Conservation (phyloP, 2,888 invertebrate species). For the Cantharis rufa region DNA sequence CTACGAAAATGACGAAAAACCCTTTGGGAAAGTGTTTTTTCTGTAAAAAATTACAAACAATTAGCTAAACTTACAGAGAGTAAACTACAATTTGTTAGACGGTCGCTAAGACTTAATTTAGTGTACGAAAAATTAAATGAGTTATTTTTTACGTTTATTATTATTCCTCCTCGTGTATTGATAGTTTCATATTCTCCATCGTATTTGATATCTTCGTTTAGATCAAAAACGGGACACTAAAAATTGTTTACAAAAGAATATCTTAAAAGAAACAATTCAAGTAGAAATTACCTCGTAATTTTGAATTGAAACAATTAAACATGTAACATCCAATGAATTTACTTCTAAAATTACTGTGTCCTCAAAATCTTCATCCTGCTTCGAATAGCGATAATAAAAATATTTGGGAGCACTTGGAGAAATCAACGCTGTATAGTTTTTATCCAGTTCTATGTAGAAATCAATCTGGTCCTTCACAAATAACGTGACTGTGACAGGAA, state of each 20-base stretch:
- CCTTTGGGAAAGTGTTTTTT: slow-evolving; percentile 67
- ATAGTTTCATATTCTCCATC: slow-evolving; percentile 76
- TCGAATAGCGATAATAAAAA: slow-evolving; percentile 63
- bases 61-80: neutral
- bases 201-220: slow-evolving; percentile 71
- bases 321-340: slow-evolving; percentile 68
- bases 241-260: slow-evolving; percentile 40
- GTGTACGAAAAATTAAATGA: slow-evolving; percentile 25
- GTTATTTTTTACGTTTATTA: slow-evolving; percentile 66
- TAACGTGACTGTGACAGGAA: slow-evolving; percentile 61
- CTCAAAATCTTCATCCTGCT: slow-evolving; percentile 38
- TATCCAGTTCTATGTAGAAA: slow-evolving; percentile 58
- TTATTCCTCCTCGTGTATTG: slow-evolving; percentile 75
- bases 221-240: slow-evolving; percentile 84
- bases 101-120: neutral
- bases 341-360: slow-evolving; percentile 64
- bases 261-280: neutral
- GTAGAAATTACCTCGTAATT: slow-evolving; percentile 66
- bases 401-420: slow-evolving; percentile 62
- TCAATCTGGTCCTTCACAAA: slow-evolving; percentile 60
- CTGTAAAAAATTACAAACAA: slow-evolving; percentile 54
- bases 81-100: no score
- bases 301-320: slow-evolving; percentile 81
- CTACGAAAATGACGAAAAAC: slow-evolving; percentile 79
- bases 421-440: slow-evolving; percentile 43